phyloP scores from a whole-genome alignment of 2,888 invertebrate genomes.

The Lomographa bimaculata region DNA sequence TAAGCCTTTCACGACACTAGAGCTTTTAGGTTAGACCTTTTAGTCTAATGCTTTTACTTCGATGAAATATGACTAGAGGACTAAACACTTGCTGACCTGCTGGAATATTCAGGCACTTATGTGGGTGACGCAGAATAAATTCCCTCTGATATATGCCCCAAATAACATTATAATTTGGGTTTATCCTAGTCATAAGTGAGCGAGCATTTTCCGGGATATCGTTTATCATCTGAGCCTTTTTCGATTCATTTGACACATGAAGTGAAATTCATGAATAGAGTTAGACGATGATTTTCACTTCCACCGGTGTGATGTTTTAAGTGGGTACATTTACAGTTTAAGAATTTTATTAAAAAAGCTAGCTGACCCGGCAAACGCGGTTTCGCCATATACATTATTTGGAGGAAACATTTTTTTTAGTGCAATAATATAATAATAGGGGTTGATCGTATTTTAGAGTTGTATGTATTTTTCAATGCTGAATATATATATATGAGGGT shows the following conservation, averaged over 20 bases:
- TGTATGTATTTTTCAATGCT: too few species aligned
- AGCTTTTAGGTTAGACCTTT: too few species aligned
- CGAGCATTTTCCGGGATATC: slow-evolving; percentile 30
- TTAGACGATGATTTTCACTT: slow-evolving; percentile 2
- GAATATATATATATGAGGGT: too few species aligned
- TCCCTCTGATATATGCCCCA: slow-evolving; percentile 29
- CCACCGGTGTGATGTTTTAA: too few species aligned
- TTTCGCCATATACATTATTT: too few species aligned
- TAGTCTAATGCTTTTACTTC: slow-evolving; percentile 2
- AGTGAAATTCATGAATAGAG: slow-evolving; percentile 24
- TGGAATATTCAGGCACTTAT: slow-evolving; percentile 29
- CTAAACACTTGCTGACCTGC: slow-evolving; percentile 19
- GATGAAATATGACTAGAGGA: slow-evolving; percentile 23
- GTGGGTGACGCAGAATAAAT: slow-evolving; percentile 25
- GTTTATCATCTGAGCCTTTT: slow-evolving; percentile 30
- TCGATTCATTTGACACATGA: slow-evolving; percentile 31
- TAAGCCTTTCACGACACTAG: too few species aligned
- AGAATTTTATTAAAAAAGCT: too few species aligned
- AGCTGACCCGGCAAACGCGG: too few species aligned
- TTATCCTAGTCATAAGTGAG: slow-evolving; percentile 35
- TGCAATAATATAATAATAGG: too few species aligned
- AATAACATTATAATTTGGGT: slow-evolving; percentile 35
- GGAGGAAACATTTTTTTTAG: too few species aligned
- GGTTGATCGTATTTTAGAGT: too few species aligned
- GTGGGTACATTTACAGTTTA: too few species aligned